Conservation (phyloP, 1,140 invertebrate species). For the Drosophila nannoptera region DNA sequence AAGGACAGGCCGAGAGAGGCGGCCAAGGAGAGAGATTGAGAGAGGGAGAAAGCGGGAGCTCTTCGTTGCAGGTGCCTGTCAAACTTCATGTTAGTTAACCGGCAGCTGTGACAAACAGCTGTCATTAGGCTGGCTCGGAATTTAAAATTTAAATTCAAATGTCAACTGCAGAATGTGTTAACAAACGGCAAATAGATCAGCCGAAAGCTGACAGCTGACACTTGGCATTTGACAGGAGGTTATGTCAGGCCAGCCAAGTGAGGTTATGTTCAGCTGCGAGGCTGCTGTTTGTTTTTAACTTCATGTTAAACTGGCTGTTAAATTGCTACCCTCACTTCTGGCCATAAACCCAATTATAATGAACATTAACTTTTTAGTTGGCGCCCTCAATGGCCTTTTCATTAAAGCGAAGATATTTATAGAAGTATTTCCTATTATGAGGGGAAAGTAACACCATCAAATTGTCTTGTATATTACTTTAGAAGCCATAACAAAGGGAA, state of each 20-base stretch:
- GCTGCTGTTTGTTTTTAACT: not conserved
- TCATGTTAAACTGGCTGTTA: constrained; percentile 1
- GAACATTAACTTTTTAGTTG: no score
- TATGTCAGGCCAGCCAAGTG: not conserved
- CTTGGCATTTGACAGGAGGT: not conserved
- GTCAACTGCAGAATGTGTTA: not conserved
- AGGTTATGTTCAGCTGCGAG: no score
- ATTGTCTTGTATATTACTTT: not conserved
- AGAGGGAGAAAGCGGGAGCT: no score
- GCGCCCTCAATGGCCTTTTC: no score
- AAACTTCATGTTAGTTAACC: constrained; percentile 17
- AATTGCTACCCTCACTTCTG: not conserved
- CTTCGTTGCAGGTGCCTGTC: constrained; percentile 2
- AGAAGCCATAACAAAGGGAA: not conserved
- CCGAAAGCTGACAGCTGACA: not conserved
- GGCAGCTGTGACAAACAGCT: not conserved
- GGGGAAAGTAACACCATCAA: not conserved
- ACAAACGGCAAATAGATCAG: not conserved
- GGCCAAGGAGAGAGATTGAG: not conserved
- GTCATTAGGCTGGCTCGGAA: not conserved
- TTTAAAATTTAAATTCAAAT: not conserved
- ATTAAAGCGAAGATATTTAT: not conserved
- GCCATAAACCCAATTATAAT: not conserved
- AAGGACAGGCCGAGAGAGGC: no score
- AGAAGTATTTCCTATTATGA: not conserved